Percentiles rank a stretch among this genome's conserved stretches.
Conservation (phyloP, 2,113 vertebrate genomes). For the Caretta caretta region DNA sequence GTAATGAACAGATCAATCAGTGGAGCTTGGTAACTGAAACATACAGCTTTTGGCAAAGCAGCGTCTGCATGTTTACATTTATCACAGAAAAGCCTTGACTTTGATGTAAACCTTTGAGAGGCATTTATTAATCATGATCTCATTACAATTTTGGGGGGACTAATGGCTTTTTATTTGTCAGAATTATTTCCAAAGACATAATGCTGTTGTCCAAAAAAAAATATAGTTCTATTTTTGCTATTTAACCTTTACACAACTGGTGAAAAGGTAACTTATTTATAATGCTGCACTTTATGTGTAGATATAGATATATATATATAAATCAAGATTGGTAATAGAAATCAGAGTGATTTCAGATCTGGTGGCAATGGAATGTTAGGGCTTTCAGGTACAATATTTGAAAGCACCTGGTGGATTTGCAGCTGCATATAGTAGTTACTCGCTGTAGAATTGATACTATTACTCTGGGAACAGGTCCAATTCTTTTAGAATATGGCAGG, state of each 20-base stretch:
- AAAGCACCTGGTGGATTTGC: conserved; percentile 4
- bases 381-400: not conserved
- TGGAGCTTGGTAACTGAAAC: conserved; percentile 65
- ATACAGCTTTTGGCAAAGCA: conserved; percentile 76
- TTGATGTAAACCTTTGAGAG: conserved; percentile 79
- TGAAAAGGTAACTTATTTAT: conserved; percentile 50
- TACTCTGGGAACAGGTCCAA: conserved; percentile 9
- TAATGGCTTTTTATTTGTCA: conserved; percentile 80
- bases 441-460: not conserved
- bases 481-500: conserved; percentile 5
- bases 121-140: conserved; percentile 85
- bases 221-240: conserved; percentile 60
- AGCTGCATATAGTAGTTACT: not conserved
- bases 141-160: conserved; percentile 76
- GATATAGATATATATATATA: not conserved
- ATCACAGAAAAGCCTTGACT: conserved; percentile 78
- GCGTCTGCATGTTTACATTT: conserved; percentile 77
- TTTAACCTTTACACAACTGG: conserved; percentile 68
- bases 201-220: conserved; percentile 58
- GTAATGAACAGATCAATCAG: conserved; percentile 83
- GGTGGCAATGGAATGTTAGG: not conserved
- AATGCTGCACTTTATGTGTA: not conserved
- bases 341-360: not conserved
- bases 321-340: conserved; percentile 29
- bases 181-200: conserved; percentile 75